Evolutionary conservation across 2,113 vertebrate species (phyloP).

Genomic region (Lagopus leucura): DNA sequence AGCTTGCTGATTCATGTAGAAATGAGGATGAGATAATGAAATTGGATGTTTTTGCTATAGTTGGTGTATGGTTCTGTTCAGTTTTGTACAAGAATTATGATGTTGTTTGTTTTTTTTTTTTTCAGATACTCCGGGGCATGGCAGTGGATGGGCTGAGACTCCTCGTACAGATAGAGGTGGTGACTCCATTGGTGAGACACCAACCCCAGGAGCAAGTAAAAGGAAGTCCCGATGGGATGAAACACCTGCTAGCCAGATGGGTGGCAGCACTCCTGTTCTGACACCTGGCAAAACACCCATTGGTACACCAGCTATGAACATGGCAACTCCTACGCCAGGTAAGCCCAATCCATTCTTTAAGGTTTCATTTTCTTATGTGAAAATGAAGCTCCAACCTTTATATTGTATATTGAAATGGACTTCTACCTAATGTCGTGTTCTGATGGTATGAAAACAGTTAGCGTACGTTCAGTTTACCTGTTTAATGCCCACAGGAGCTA

Average conservation of each 20-base stretch:
- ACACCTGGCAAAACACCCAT: constrained; percentile 98
- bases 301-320: constrained; percentile 98
- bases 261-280: constrained; percentile 94
- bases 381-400: background rate
- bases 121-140: constrained; percentile 94
- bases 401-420: background rate
- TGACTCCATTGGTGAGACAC: constrained; percentile 96
- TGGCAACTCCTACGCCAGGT: constrained; percentile 98
- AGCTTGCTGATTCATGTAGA: background rate
- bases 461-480: background rate
- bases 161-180: constrained; percentile 96
- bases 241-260: constrained; percentile 97
- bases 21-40: background rate
- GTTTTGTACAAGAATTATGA: background rate
- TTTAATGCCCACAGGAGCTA: background rate
- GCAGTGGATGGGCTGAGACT: constrained; percentile 97
- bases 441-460: background rate
- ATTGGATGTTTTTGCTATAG: background rate
- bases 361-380: background rate
- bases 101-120: background rate
- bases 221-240: constrained; percentile 98
- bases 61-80: background rate
- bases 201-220: constrained; percentile 96
- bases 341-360: background rate
- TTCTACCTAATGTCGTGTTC: background rate